A percentile compares a stretch with the other conserved stretches of the same genome.
Evolutionary conservation across 92 coral and sea anemone genomes (phyloP).

Genomic region (Galaxea fascicularis): DNA sequence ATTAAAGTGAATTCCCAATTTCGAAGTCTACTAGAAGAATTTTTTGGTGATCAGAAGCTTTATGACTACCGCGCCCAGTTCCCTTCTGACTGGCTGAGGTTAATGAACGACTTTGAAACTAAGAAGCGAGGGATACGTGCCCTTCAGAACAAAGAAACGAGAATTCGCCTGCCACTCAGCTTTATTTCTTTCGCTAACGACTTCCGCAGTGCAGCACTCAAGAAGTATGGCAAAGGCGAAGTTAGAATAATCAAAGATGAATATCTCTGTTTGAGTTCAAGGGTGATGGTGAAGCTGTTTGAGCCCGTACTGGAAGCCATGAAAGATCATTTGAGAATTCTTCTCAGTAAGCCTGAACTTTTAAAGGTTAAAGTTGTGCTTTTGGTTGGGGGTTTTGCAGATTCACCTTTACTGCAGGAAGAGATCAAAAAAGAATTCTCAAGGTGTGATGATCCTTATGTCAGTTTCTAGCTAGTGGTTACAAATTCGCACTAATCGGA

Average conservation of each 20-base stretch:
- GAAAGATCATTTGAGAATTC: conserved; percentile 52
- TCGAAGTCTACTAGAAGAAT: conserved; percentile 37
- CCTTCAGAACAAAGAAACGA: conserved; percentile 55
- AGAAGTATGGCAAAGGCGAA: conserved; percentile 33
- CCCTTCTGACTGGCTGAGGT: conserved; percentile 73
- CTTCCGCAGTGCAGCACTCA: conserved; percentile 26
- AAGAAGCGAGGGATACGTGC: conserved; percentile 67
- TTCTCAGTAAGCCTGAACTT: conserved; percentile 50
- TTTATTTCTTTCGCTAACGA: conserved; percentile 60
- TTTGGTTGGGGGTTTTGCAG: conserved; percentile 85
- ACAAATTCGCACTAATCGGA: no score
- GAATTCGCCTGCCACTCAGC: conserved; percentile 71
- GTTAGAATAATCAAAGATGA: conserved; percentile 64
- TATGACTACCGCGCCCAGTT: conserved; percentile 56
- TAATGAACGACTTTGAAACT: conserved; percentile 71
- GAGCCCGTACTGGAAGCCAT: conserved; percentile 69
- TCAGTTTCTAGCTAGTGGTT: no score
- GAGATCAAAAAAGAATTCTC: conserved; percentile 63
- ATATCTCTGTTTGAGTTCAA: conserved; percentile 68
- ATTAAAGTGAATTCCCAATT: conserved; percentile 65
- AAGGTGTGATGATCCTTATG: no score
- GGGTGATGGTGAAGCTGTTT: conserved; percentile 61
- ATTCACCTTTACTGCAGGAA: conserved; percentile 63
- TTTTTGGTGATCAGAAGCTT: conserved; percentile 67
- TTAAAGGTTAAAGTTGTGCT: conserved; percentile 63